Evolutionary conservation across 2,797 vertebrate genomes (phyloP), one percentile per base, ranked within the genome.

Genomic region (Gouania willdenowi): DNA sequence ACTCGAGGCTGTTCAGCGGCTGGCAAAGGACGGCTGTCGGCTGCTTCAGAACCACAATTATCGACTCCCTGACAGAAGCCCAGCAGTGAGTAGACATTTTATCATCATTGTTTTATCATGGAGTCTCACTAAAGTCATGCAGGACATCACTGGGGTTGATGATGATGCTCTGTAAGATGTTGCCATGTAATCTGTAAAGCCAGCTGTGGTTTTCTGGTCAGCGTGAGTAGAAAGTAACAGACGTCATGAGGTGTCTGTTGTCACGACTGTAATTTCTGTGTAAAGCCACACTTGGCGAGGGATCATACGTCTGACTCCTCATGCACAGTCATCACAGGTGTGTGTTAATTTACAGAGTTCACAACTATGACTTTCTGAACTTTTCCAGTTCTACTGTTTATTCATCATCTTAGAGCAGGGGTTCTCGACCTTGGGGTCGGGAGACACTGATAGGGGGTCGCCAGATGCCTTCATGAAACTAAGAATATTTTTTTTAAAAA

Each of bases 1-100:
- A 8, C 84, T 96, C 13, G 93, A 97, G 67, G 90, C 95, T 55
- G 93, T 95, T 42, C 94, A 95, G 83, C 90, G 93, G 59, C 85
- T 98, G 73, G 88, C 93, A 3, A 92, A 91, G 82, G 94, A 98
- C 8, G 93, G 93, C 65, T 92, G 91, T 57, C 91, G 91, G 33
- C 87, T 94, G 66, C 80, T 93, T 57, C 93, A 94, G 82, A 82
- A 84, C 41, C 91, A 93, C 44, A 95, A 91, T 86, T 94, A 91
- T 84, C 88, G 89, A 46, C 84, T 89, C 10, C 82, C 68, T 0
- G 92, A 95, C 65, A 90, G 90, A 34, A 81, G 85, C 32, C 71
- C 82, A 39, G 63, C 77, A 27, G 89, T 91, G 54, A 80, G 85
- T 71, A 20, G 7, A 46, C 29, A 17, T 16, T n/a, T 11, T 44